Evolutionary conservation across 2,888 invertebrate genomes (phyloP).

Genomic region (Malachius bipustulatus): DNA sequence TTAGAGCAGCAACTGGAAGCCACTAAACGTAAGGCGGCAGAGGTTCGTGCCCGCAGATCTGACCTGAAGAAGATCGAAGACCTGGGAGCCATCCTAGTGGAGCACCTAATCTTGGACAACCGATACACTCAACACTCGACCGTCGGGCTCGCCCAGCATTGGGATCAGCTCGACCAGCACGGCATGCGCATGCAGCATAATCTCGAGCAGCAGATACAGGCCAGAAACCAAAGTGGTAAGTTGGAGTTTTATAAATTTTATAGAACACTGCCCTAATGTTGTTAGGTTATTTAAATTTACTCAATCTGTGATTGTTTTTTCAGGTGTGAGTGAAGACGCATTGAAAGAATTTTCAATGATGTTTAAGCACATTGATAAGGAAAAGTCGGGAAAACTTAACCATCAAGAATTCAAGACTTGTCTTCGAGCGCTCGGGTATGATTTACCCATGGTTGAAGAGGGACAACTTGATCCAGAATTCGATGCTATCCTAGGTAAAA

Average conservation of each 20-base stretch:
- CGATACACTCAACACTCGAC: slow-evolving; percentile 97
- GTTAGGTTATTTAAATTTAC: neutral
- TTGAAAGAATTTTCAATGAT: slow-evolving; percentile 99
- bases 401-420: slow-evolving; percentile 99
- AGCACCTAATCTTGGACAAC: slow-evolving; percentile 95
- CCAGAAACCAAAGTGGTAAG: slow-evolving; percentile 72
- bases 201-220: slow-evolving; percentile 98
- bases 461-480: slow-evolving; percentile 99
- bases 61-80: slow-evolving; percentile 95
- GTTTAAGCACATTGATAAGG: slow-evolving; percentile 99
- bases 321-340: slow-evolving; percentile 91
- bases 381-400: slow-evolving; percentile 93
- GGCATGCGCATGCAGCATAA: slow-evolving; percentile 99
- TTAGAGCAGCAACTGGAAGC: slow-evolving; percentile 96
- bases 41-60: slow-evolving; percentile 85
- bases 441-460: slow-evolving; percentile 99
- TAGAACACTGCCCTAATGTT: neutral
- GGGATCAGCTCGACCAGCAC: slow-evolving; percentile 98
- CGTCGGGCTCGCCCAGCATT: slow-evolving; percentile 90
- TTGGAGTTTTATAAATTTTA: neutral
- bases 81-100: slow-evolving; percentile 88
- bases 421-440: slow-evolving; percentile 95
- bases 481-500: slow-evolving; percentile 81
- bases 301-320: slow-evolving; percentile 11
- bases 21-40: slow-evolving; percentile 84